Percentiles rank a stretch among this genome's conserved stretches.
Conservation (phyloP, 1,140 invertebrate genomes). For the Palaemon carinicauda region DNA sequence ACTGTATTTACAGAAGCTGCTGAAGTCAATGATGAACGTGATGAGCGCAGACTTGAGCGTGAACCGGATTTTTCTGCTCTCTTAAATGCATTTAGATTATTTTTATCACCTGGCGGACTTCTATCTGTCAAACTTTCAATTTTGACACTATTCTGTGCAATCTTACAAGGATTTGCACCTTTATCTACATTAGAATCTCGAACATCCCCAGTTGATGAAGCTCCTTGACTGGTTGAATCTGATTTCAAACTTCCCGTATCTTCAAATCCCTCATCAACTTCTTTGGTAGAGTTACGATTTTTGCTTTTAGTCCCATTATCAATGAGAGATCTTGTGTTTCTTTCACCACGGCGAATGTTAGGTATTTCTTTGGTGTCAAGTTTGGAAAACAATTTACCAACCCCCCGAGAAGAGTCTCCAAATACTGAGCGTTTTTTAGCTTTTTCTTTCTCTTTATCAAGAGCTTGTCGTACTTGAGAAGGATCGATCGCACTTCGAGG, state of each 20-base stretch:
- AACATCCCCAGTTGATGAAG: slow-evolving; percentile 37
- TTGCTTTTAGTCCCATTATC: slow-evolving; percentile 62
- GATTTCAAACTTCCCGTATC: slow-evolving; percentile 86
- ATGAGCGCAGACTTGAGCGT: slow-evolving; percentile 79
- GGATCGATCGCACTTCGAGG: slow-evolving; percentile 68
- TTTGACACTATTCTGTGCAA: neutral
- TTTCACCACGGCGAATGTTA: neutral
- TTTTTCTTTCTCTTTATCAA: slow-evolving; percentile 46
- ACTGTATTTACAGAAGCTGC: slow-evolving; percentile 80
- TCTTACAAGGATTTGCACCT: neutral
- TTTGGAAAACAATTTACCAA: slow-evolving; percentile 25
- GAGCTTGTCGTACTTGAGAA: slow-evolving; percentile 63
- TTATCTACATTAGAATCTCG: neutral
- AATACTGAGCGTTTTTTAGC: slow-evolving; percentile 24
- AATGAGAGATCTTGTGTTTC: slow-evolving; percentile 6
- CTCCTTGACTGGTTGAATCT: slow-evolving; percentile 79
- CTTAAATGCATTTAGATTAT: slow-evolving; percentile 70
- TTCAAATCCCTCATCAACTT: slow-evolving; percentile 87
- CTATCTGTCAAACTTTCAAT: slow-evolving; percentile 36
- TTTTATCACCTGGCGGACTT: neutral
- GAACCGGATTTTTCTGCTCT: slow-evolving; percentile 67
- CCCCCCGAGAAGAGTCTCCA: slow-evolving; percentile 11
- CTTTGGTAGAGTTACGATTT: slow-evolving; percentile 69
- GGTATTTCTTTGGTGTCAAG: slow-evolving; percentile 18
- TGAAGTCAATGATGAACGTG: slow-evolving; percentile 82